These are phyloP conservation scores for Lethrus apterus DNA, from an alignment of 1,140 invertebrate species.

Conservation along the genomic window DNA sequence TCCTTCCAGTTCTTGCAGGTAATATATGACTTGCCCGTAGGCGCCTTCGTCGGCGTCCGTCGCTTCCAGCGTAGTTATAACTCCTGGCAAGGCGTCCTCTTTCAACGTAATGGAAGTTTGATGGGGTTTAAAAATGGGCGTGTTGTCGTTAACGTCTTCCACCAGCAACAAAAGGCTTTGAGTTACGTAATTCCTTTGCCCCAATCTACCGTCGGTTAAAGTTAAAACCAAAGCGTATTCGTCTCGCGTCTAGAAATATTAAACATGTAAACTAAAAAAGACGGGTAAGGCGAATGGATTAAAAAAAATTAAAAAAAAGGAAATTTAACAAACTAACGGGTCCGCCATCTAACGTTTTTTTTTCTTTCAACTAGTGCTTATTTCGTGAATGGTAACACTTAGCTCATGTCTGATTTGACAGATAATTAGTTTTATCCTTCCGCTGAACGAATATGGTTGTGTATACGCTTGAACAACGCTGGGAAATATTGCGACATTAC, in stretches of 20 bases:
- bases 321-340: too few species aligned
- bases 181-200: constrained; percentile 81
- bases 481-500: too few species aligned
- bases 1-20: constrained; percentile 63
- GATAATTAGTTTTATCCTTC: too few species aligned
- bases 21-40: constrained; percentile 71
- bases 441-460: too few species aligned
- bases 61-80: constrained; percentile 76
- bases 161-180: constrained; percentile 82
- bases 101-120: constrained; percentile 69
- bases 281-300: neutral
- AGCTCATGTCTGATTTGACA: too few species aligned
- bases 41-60: constrained; percentile 84
- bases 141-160: constrained; percentile 89
- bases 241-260: constrained; percentile 62
- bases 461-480: too few species aligned
- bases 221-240: constrained; percentile 85
- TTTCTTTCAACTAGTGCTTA: too few species aligned
- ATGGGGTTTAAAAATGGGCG: constrained; percentile 79
- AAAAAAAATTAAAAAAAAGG: too few species aligned
- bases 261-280: constrained; percentile 13
- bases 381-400: too few species aligned
- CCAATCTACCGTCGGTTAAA: constrained; percentile 79
- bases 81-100: constrained; percentile 66
- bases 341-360: too few species aligned